Conservation (phyloP, 2,113 vertebrate species). For the Vulpes ferrilata region DNA sequence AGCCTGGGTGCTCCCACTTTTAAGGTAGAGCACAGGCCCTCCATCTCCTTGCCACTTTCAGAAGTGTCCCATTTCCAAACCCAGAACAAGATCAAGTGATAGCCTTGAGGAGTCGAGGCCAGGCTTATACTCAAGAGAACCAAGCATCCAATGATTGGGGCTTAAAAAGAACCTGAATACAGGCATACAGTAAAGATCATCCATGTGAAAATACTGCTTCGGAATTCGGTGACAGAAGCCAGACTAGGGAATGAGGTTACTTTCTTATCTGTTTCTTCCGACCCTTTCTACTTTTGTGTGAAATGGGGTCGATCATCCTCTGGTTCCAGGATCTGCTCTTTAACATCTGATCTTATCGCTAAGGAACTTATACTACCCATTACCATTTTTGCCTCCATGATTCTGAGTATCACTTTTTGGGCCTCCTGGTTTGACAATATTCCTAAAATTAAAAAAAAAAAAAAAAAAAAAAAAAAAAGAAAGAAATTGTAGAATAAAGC, state of each 20-base stretch:
- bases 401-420: background rate
- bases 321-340: background rate
- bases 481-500: slow-evolving; percentile 48
- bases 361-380: background rate
- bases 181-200: background rate
- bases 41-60: background rate
- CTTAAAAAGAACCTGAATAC: background rate
- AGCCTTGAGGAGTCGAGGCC: background rate
- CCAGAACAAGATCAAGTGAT: background rate
- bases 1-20: no score
- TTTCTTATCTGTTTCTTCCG: slow-evolving; percentile 28
- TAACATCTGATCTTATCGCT: background rate
- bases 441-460: slow-evolving; percentile 40
- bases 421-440: background rate
- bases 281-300: slow-evolving; percentile 42
- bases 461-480: background rate
- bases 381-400: slow-evolving; percentile 13
- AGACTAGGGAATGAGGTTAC: background rate
- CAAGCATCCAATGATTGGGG: background rate
- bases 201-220: background rate
- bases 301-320: background rate
- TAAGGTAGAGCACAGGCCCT: background rate
- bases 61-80: background rate
- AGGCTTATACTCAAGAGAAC: background rate
- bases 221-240: background rate